Evolutionary conservation across 2,888 invertebrate genomes (phyloP), one percentile per base, ranked within the genome.

Genomic region (Lasioglossum leucozonium): DNA sequence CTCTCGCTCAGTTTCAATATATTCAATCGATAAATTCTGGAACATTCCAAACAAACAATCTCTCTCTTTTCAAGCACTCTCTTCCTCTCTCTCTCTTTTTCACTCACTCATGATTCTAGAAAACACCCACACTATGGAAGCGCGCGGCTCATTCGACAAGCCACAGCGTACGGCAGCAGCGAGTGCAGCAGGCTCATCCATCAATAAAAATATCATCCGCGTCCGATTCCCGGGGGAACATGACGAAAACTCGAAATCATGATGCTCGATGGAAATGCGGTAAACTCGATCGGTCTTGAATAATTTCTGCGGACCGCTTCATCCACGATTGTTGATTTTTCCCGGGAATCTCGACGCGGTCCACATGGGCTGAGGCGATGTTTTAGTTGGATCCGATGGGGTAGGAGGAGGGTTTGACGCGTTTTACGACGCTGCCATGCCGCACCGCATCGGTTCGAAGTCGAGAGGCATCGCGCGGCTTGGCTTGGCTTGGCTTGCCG

Each of bases 341-440:
- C 44, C 22, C 40, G 0, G 22, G 11, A 5, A 30, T 62, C 30
- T 30, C 30, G 26, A 72, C 73, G n/a, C 5, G 16, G 8, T n/a
- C 16, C 40, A 18, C 71, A 11, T 5, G 22, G 72, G 26, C 30
- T 30, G 40, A 6, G 72, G n/a, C 42, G 67, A 84, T 81, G 77
- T 77, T 81, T 84, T 72, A 67, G 30, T 11, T 30, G 55, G 40
- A 69, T 69, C 55, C 34, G 4, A 58, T 13, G 6, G 30, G 47
- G 18, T 40, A 22, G 40, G 40, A n/a, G 55, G 58, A 26, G 58
- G 16, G 16, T 13, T 16, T 26, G 55, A 13, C 65, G 34, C 55
- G 76, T 85, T 85, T 85, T 85, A 85, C 79, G 83, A 76, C 22
- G 67, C 37, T 55, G 55, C 10, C n/a, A n/a, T 55, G n/a, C 44